Evolutionary conservation across 2,113 vertebrate species (phyloP), one percentile per base, ranked within the genome.

Genomic region (cattle (Bos taurus)): DNA sequence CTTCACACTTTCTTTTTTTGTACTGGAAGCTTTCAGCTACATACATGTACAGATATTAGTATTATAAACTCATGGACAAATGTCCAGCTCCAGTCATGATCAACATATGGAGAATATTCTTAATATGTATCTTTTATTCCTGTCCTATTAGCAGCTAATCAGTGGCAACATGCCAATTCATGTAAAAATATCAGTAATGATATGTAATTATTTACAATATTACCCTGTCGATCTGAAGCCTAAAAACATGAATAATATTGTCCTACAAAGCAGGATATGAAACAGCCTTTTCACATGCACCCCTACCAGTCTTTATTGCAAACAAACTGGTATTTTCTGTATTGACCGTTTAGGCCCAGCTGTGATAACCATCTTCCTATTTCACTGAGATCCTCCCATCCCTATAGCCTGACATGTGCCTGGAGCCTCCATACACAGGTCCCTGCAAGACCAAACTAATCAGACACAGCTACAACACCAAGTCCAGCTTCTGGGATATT

Each of bases 31-130:
- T 74, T 74, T 74, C 67, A 74, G n/a, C 19, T 40, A 40, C 5
- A 40, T 40, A 40, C n/a, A 40, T 40, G n/a, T 67, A 67, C 33
- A 67, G 62, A 67, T 67, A n/a, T 67, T 67, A 71, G 56, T 43
- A 62, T 52, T 46, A 64, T 64, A 88, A 64, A 43, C 52, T 74
- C 6, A 19, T 16, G 14, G 25, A 43, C 8, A 28, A 88, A 2
- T 7, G 2, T 52, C 13, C n/a, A 33, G 78, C 26, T 88, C 36
- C 71, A 50, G 12, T 43, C 74, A 59, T 30, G 16, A 77, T 86
- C 5, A 28, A 28, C n/a, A 33, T 10, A 13, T 56, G 48, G 85
- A 94, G 36, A n/a, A 99, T 43, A 56, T 26, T 71, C 40, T 43
- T 56, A 33, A 10, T 56, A 28, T 64, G 8, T 26, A 16, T 59